Conservation (phyloP, 2,797 vertebrate species). For the Malurus splendens region DNA sequence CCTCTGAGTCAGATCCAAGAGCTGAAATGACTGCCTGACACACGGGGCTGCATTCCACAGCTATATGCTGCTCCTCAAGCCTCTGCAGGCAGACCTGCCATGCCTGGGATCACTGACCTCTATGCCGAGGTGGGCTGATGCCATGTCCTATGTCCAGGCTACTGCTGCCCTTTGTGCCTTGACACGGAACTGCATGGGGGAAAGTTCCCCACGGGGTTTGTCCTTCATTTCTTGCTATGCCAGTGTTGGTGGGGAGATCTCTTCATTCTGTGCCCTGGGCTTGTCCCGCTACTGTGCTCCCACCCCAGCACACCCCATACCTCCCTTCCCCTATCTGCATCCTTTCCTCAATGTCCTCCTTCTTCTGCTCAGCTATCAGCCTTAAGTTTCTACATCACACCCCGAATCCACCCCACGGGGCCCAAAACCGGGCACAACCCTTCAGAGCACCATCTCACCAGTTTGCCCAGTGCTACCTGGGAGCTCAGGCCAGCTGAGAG, state of each 20-base stretch:
- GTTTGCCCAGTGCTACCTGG: background rate
- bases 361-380: background rate
- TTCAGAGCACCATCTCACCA: background rate
- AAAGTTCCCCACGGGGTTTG: background rate
- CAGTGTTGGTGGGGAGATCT: background rate
- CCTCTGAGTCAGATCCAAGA: background rate
- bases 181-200: background rate
- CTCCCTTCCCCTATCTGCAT: background rate
- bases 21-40: background rate
- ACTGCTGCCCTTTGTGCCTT: background rate
- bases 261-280: background rate
- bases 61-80: background rate
- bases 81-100: background rate
- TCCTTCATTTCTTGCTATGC: background rate
- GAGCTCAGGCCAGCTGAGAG: background rate
- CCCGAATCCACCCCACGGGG: background rate
- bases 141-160: background rate
- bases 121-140: rapidly evolving
- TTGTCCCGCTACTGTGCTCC: background rate
- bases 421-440: background rate
- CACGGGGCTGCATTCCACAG: background rate
- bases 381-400: background rate
- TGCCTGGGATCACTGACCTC: background rate
- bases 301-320: background rate
- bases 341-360: background rate